Percentiles rank a stretch among this genome's conserved stretches.
Evolutionary conservation across 2,113 vertebrate species (phyloP).

Genomic region (Chlorodrepanis virens): DNA sequence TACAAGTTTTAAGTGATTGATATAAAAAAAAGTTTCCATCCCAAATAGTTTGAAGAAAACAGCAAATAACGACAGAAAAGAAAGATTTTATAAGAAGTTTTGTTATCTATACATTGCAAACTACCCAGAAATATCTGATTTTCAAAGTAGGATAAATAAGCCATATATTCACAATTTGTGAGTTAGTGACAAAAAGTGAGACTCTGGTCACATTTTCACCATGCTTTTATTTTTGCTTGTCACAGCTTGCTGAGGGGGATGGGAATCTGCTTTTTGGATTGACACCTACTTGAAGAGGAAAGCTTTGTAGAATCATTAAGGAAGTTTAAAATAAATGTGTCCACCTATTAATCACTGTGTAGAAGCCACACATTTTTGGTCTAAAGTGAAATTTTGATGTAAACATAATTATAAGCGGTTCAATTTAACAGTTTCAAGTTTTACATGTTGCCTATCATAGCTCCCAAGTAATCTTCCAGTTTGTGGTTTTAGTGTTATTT

Average conservation of each 20-base stretch:
- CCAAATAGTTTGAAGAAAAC: neutral
- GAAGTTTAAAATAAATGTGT: neutral
- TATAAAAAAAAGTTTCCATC: neutral
- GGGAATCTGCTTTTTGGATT: neutral
- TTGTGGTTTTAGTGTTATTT: neutral
- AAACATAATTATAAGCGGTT: neutral
- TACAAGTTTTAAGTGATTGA: neutral
- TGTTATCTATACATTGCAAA: neutral
- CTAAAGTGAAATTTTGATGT: neutral
- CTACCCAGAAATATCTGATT: neutral
- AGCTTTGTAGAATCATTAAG: neutral
- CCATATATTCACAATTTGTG: neutral
- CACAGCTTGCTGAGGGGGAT: neutral
- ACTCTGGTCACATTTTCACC: neutral
- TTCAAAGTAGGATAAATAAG: neutral
- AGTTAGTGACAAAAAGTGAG: neutral
- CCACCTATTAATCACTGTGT: neutral
- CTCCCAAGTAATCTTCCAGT: neutral
- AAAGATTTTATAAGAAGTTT: neutral
- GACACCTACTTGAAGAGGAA: neutral
- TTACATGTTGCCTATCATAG: neutral
- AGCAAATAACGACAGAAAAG: neutral
- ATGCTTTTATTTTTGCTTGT: neutral
- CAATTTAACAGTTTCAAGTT: neutral
- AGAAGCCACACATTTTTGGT: neutral